Evolutionary conservation across 2,113 vertebrate genomes (phyloP).

Genomic region (Hylia prasina): DNA sequence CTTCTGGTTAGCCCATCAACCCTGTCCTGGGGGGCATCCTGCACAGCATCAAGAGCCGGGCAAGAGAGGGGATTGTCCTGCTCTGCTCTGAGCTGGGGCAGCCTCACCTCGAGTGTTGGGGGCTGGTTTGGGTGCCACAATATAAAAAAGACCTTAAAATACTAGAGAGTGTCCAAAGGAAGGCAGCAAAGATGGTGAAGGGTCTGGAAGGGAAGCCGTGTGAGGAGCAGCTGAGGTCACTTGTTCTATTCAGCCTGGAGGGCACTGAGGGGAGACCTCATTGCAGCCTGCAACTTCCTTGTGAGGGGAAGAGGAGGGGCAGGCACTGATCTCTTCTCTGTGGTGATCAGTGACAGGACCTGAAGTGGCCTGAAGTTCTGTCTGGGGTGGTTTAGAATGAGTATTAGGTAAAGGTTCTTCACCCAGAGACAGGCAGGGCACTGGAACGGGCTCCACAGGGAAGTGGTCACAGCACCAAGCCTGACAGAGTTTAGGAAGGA

Average conservation of each 20-base stretch:
- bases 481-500: not conserved
- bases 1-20: not conserved
- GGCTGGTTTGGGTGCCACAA: not conserved
- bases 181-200: no score
- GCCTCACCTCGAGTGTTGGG: not conserved
- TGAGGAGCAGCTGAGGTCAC: not conserved
- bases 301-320: rapidly evolving
- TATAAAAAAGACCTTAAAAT: not conserved
- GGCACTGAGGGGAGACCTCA: not conserved
- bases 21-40: rapidly evolving
- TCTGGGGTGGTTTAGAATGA: not conserved
- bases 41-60: rapidly evolving
- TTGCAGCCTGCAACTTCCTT: rapidly evolving
- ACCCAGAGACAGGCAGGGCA: rapidly evolving
- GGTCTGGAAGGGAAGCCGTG: rapidly evolving
- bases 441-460: rapidly evolving
- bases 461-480: not conserved
- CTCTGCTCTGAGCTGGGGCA: rapidly evolving
- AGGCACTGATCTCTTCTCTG: not conserved
- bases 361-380: rapidly evolving
- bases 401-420: not conserved
- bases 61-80: not conserved
- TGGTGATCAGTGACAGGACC: not conserved
- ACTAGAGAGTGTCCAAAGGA: not conserved
- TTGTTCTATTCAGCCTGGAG: not conserved